A percentile compares a stretch with the other conserved stretches of the same genome.
Evolutionary conservation across 2,113 vertebrate species (phyloP).

Genomic region (Ifrita kowaldi): DNA sequence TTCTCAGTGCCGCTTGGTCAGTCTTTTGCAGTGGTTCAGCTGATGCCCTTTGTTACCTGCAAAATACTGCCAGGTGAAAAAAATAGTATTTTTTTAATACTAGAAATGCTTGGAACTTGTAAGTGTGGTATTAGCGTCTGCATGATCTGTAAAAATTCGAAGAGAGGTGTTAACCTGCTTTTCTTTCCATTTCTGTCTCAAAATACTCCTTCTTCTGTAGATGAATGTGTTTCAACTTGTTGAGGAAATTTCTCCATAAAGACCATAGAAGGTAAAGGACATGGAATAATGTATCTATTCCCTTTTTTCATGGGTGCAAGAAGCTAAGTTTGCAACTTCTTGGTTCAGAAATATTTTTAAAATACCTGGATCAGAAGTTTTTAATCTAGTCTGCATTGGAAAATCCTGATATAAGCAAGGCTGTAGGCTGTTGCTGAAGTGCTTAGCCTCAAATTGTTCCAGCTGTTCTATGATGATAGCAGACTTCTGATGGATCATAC

Average conservation of each 20-base stretch:
- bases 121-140: not conserved
- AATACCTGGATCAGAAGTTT: conserved; percentile 16
- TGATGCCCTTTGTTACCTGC: not conserved
- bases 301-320: not conserved
- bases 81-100: not conserved
- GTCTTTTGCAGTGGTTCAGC: conserved; percentile 11
- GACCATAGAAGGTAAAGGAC: not conserved
- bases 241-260: not conserved
- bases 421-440: conserved; percentile 29
- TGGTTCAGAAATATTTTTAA: conserved; percentile 9
- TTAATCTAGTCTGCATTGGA: conserved; percentile 26
- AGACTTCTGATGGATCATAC: conserved; percentile 44
- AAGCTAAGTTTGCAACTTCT: not conserved
- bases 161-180: not conserved
- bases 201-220: not conserved
- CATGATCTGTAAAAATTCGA: not conserved
- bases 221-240: not conserved
- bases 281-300: not conserved
- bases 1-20: not conserved
- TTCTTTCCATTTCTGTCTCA: not conserved
- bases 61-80: not conserved
- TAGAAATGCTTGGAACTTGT: not conserved
- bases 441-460: conserved; percentile 42
- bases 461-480: conserved; percentile 59
- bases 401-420: conserved; percentile 50